Percentiles rank a stretch among this genome's conserved stretches.
phyloP scores from a whole-genome alignment of 2,888 invertebrate genomes.

The Amphipoea oculea region DNA sequence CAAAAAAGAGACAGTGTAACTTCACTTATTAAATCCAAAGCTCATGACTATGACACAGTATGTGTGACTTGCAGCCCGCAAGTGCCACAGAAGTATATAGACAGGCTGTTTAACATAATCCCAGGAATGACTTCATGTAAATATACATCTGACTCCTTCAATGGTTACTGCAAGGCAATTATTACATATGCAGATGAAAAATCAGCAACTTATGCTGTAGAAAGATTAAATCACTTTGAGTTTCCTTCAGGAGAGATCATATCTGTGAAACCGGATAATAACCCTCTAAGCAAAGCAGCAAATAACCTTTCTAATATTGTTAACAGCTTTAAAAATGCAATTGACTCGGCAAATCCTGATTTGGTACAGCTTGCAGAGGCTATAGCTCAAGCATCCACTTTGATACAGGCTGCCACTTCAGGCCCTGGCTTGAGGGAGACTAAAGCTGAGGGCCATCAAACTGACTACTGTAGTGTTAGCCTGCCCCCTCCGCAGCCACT shows the following conservation, averaged over 20 bases:
- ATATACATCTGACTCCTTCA: constrained; percentile 87
- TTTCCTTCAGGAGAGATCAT: constrained; percentile 97
- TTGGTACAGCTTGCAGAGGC: constrained; percentile 93
- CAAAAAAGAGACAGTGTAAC: constrained; percentile 65
- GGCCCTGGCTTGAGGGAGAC: constrained; percentile 64
- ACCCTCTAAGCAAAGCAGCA: constrained; percentile 82
- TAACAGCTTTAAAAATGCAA: constrained; percentile 82
- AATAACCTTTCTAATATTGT: constrained; percentile 82
- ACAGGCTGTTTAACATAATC: constrained; percentile 96
- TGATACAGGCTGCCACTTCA: constrained; percentile 92
- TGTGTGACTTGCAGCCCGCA: constrained; percentile 93
- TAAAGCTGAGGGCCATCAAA: constrained; percentile 70
- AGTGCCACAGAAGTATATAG: constrained; percentile 94
- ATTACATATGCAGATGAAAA: constrained; percentile 82
- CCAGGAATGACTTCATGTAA: constrained; percentile 90
- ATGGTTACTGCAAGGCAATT: constrained; percentile 82
- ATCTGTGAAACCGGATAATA: constrained; percentile 92
- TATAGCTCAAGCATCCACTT: constrained; percentile 94
- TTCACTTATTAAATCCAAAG: constrained; percentile 71
- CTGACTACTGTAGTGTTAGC: constrained; percentile 91
- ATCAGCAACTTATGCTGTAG: constrained; percentile 92
- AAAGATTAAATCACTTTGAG: constrained; percentile 97
- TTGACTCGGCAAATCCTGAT: constrained; percentile 84
- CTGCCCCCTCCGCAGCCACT: constrained; percentile 94
- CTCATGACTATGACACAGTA: constrained; percentile 91